Conservation (phyloP, 2,797 vertebrate genomes). For the Smutsia temminckii region DNA sequence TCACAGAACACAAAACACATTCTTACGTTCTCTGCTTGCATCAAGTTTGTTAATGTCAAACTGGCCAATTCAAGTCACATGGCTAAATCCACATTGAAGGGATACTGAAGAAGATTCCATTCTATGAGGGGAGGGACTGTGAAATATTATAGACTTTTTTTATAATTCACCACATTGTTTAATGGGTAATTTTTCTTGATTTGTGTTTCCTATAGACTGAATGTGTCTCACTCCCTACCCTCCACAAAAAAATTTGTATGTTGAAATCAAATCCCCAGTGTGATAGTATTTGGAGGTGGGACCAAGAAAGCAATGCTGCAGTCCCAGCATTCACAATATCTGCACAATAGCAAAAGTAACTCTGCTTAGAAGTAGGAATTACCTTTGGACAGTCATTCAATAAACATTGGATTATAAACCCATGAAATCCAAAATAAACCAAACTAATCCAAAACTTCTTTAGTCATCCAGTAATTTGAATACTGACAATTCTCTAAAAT, state of each 20-base stretch:
- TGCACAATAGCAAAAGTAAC: neutral
- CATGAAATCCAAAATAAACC: neutral
- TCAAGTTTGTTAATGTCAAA: neutral
- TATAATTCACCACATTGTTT: neutral
- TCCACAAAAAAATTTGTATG: neutral
- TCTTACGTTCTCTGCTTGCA: neutral
- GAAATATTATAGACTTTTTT: neutral
- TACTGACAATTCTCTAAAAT: neutral
- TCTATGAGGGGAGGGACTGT: neutral
- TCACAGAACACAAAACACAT: neutral
- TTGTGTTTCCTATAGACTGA: neutral
- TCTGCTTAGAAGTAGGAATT: neutral
- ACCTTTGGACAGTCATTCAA: neutral
- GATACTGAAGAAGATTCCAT: neutral
- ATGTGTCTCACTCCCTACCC: neutral
- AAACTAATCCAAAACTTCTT: neutral
- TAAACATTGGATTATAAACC: neutral
- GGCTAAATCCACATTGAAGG: neutral
- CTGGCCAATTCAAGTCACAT: neutral
- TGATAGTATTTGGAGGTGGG: neutral
- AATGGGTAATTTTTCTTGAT: slow-evolving; percentile 5
- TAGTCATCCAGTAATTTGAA: neutral
- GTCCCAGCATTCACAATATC: neutral
- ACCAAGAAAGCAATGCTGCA: neutral
- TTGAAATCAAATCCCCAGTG: neutral